These are phyloP conservation scores for Pollenia labialis DNA, from an alignment of 2,888 invertebrate genomes.

Conservation along the genomic window DNA sequence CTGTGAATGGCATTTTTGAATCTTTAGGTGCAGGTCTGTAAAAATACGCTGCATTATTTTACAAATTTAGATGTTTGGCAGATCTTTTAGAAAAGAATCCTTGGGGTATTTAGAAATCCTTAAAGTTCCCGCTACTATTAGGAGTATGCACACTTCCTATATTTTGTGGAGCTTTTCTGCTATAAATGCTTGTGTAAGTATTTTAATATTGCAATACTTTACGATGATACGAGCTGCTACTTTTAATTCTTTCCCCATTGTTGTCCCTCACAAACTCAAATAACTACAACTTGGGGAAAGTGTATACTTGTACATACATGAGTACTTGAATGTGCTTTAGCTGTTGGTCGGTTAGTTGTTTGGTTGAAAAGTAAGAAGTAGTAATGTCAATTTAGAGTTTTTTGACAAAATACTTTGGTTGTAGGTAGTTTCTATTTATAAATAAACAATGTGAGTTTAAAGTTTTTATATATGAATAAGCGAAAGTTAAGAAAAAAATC, in stretches of 20 bases:
- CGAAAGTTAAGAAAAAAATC: no score
- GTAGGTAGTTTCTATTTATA: no score
- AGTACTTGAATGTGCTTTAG: conserved; percentile 51
- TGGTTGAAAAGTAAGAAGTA: conserved; percentile 28
- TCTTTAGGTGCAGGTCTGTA: no score
- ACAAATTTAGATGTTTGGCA: not conserved
- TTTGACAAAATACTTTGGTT: not conserved
- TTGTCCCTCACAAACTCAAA: conserved; percentile 61
- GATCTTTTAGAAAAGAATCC: not conserved
- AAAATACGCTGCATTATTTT: no score
- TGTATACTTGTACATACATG: conserved; percentile 59
- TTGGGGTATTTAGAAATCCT: not conserved
- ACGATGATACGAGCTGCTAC: conserved; percentile 65
- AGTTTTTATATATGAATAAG: no score
- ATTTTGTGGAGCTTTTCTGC: conserved; percentile 49
- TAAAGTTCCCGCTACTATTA: not conserved
- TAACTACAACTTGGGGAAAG: conserved; percentile 71
- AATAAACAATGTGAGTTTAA: no score
- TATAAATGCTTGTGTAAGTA: conserved; percentile 68
- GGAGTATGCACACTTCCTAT: conserved; percentile 21
- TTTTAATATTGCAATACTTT: conserved; percentile 71
- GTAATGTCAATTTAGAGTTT: conserved; percentile 31
- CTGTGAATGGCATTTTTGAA: no score
- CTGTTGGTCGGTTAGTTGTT: conserved; percentile 36
- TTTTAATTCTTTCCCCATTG: conserved; percentile 66